phyloP scores from a whole-genome alignment of 2,113 vertebrate species.

The Callipepla squamata region DNA sequence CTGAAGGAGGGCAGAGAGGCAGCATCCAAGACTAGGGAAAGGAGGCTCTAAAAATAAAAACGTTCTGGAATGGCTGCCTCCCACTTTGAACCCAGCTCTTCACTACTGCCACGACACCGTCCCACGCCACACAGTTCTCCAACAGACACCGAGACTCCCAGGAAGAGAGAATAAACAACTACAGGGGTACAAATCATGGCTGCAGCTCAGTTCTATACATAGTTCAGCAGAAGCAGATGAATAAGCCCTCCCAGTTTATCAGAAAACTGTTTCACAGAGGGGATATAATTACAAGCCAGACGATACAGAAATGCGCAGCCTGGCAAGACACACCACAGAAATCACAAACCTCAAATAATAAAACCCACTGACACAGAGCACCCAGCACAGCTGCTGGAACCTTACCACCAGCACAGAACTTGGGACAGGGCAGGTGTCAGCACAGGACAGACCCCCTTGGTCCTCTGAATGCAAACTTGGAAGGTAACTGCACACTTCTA shows the following conservation, averaged over 20 bases:
- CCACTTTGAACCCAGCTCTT: neutral
- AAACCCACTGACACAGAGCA: neutral
- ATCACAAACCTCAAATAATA: neutral
- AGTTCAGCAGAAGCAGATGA: neutral
- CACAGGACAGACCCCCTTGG: neutral
- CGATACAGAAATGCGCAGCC: neutral
- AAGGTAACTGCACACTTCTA: rapidly evolving
- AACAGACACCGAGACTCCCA: neutral
- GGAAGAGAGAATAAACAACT: neutral
- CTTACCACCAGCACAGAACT: neutral
- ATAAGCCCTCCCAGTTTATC: neutral
- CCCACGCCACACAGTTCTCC: neutral
- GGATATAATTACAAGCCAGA: neutral
- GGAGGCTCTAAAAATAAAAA: constrained; percentile 34
- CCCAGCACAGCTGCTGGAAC: neutral
- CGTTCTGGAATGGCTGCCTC: neutral
- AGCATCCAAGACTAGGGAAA: constrained; percentile 22
- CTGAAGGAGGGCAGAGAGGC: constrained; percentile 10
- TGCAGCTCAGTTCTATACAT: neutral
- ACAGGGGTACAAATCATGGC: rapidly evolving
- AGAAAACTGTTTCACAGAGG: neutral
- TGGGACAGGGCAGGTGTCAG: rapidly evolving
- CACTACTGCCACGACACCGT: neutral
- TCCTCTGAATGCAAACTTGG: no score
- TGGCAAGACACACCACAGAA: neutral